A percentile compares a stretch with the other conserved stretches of the same genome.
Conservation (phyloP, 2,113 vertebrate species). For the Daubentonia madagascariensis region DNA sequence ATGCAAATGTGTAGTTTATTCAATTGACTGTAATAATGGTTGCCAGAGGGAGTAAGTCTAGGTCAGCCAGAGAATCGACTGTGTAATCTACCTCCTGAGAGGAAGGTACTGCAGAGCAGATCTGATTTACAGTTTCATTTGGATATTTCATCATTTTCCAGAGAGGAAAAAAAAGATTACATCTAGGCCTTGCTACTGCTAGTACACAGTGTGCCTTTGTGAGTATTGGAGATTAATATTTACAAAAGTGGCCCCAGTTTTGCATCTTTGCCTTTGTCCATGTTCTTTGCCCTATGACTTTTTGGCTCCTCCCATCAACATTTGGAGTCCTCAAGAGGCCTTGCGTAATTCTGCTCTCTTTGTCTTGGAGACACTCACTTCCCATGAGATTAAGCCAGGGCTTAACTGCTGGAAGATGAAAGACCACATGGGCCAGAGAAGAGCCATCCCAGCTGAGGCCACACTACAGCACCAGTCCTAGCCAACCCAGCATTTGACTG, state of each 20-base stretch:
- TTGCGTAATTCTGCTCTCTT: neutral
- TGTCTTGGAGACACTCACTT: neutral
- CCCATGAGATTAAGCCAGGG: neutral
- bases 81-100: neutral
- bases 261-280: neutral
- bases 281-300: neutral
- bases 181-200: neutral
- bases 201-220: neutral
- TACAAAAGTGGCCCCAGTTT: neutral
- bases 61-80: constrained; percentile 13
- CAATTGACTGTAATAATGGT: neutral
- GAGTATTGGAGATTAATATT: neutral
- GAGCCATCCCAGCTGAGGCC: neutral
- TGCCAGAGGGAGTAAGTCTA: constrained; percentile 30
- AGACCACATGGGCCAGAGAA: neutral
- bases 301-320: neutral
- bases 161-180: neutral
- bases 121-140: neutral
- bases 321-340: neutral
- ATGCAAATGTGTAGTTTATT: constrained; percentile 44
- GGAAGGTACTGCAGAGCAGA: neutral
- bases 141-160: constrained; percentile 20
- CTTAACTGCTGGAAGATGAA: neutral
- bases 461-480: neutral
- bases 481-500: neutral